Percentiles rank a stretch among this genome's conserved stretches.
phyloP scores from a whole-genome alignment of 2,888 invertebrate species.

The Cartodere bifasciata region DNA sequence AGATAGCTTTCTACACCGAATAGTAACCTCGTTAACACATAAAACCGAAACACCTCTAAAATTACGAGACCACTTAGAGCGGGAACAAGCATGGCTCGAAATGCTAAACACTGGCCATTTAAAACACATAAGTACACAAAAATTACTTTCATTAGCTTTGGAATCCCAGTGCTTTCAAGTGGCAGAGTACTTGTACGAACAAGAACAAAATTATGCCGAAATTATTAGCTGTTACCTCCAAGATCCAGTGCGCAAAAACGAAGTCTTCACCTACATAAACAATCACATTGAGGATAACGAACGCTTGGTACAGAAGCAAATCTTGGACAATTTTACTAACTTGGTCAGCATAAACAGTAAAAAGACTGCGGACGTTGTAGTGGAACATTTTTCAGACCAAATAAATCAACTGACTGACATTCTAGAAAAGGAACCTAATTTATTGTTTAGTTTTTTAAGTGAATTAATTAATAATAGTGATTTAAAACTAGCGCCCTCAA shows the following conservation, averaged over 20 bases:
- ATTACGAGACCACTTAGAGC: slow-evolving; percentile 46
- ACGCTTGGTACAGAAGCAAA: slow-evolving; percentile 36
- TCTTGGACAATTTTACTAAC: slow-evolving; percentile 36
- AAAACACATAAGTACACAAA: slow-evolving; percentile 42
- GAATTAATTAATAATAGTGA: slow-evolving; percentile 36
- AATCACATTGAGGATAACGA: slow-evolving; percentile 33
- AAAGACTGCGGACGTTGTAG: slow-evolving; percentile 49
- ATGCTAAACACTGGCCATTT: slow-evolving; percentile 50
- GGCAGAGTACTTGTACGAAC: slow-evolving; percentile 56
- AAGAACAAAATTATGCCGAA: slow-evolving; percentile 42
- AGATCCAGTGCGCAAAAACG: slow-evolving; percentile 47
- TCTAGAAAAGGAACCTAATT: slow-evolving; percentile 32
- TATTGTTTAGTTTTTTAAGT: slow-evolving; percentile 44
- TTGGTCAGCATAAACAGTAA: slow-evolving; percentile 47
- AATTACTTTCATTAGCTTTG: slow-evolving; percentile 47
- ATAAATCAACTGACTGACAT: slow-evolving; percentile 35
- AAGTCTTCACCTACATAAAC: slow-evolving; percentile 46
- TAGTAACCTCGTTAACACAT: slow-evolving; percentile 38
- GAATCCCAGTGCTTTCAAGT: slow-evolving; percentile 57
- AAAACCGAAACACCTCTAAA: slow-evolving; percentile 23
- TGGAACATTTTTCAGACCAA: slow-evolving; percentile 40
- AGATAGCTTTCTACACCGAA: slow-evolving; percentile 40
- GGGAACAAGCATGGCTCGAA: slow-evolving; percentile 62
- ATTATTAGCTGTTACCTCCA: slow-evolving; percentile 56
- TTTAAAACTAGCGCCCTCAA: slow-evolving; percentile 33